These are phyloP conservation scores for Meleagris gallopavo DNA, from an alignment of 2,113 vertebrate genomes.

Conservation along the genomic window DNA sequence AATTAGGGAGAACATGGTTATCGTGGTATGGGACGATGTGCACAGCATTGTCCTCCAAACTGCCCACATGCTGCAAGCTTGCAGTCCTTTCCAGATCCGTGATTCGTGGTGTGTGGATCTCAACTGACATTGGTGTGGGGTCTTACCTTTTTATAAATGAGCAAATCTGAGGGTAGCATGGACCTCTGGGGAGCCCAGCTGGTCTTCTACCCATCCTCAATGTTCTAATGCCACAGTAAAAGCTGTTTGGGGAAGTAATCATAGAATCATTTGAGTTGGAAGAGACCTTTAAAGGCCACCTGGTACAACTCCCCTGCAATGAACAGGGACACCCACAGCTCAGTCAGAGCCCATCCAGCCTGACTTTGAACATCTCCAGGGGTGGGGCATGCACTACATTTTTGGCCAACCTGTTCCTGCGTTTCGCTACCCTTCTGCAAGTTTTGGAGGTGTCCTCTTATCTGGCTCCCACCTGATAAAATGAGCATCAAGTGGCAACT, in stretches of 20 bases:
- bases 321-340: too few relatives aligned
- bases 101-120: rapidly evolving
- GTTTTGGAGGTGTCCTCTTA: not conserved
- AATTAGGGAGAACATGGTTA: not conserved
- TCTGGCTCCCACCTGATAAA: rapidly evolving
- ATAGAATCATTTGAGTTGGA: too few relatives aligned
- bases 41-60: rapidly evolving
- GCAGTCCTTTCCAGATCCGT: rapidly evolving
- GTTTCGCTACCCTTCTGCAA: too few relatives aligned
- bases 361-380: too few relatives aligned
- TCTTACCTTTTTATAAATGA: not conserved
- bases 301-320: too few relatives aligned
- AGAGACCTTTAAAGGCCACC: too few relatives aligned
- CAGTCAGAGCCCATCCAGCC: too few relatives aligned
- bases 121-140: not conserved
- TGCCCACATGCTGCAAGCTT: rapidly evolving
- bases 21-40: not conserved
- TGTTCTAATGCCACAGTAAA: not conserved
- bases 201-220: not conserved
- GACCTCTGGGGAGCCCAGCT: not conserved
- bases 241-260: not conserved
- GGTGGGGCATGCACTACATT: too few relatives aligned
- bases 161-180: rapidly evolving
- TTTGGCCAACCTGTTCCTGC: too few relatives aligned
- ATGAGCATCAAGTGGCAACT: not conserved